Conservation (phyloP, 2,113 vertebrate species). For the Indri indri region DNA sequence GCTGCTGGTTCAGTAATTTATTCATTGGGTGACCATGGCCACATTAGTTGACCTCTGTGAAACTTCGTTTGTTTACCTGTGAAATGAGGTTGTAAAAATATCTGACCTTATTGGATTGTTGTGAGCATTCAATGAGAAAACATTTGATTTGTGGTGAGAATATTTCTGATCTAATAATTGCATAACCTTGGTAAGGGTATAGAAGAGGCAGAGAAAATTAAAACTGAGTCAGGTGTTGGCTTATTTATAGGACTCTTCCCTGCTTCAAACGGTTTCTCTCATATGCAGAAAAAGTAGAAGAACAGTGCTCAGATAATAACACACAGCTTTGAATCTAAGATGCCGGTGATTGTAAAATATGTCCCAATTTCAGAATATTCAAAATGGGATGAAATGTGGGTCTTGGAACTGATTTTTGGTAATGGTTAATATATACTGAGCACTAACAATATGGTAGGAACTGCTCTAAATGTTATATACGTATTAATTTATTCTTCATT, state of each 20-base stretch:
- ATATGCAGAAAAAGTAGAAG: background rate
- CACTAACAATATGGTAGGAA: background rate
- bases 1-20: conserved; percentile 10
- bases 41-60: background rate
- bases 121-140: conserved; percentile 22
- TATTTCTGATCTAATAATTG: background rate
- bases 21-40: background rate
- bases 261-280: background rate
- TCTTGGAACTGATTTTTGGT: background rate
- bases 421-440: background rate
- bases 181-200: background rate
- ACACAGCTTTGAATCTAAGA: background rate
- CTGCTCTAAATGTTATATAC: background rate
- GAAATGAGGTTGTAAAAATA: conserved; percentile 42
- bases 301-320: background rate
- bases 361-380: background rate
- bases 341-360: background rate
- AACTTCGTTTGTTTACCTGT: conserved; percentile 32
- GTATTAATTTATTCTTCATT: background rate
- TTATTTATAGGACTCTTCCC: background rate
- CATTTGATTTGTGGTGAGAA: background rate
- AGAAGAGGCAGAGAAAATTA: background rate
- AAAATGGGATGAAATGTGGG: background rate
- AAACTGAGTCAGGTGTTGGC: background rate
- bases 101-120: background rate